Conservation (phyloP, 2,113 vertebrate genomes). For the Strix aluco region DNA sequence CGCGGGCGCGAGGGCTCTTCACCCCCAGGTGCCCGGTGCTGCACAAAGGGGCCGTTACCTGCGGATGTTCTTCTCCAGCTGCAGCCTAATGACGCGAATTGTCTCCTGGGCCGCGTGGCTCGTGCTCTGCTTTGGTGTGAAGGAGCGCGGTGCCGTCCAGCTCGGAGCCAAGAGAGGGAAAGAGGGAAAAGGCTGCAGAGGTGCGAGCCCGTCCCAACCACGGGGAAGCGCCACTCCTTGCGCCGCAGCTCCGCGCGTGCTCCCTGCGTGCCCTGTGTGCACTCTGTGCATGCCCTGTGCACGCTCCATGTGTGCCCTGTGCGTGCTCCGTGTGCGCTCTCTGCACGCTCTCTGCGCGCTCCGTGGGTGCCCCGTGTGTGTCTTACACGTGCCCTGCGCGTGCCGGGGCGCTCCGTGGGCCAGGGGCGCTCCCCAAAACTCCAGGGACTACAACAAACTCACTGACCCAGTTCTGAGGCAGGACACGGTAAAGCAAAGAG, state of each 20-base stretch:
- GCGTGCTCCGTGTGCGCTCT: no score
- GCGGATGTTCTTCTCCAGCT: not conserved
- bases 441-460: not conserved
- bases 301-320: no score
- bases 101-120: not conserved
- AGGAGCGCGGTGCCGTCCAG: not conserved
- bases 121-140: not conserved
- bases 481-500: not conserved
- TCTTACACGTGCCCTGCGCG: not conserved
- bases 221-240: not conserved
- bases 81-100: not conserved
- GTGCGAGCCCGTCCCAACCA: not conserved
- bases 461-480: not conserved
- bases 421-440: not conserved
- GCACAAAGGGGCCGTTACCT: not conserved
- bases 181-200: not conserved
- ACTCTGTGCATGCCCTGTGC: no score
- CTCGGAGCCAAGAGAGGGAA: not conserved
- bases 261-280: no score
- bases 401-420: slow-evolving; percentile 11
- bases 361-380: no score
- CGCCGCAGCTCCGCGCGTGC: not conserved
- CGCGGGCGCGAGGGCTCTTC: accelerated
- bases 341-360: no score
- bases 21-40: accelerated